A percentile compares a stretch with the other conserved stretches of the same genome.
Evolutionary conservation across 2,113 vertebrate species (phyloP).

Genomic region (Tachycineta bicolor): DNA sequence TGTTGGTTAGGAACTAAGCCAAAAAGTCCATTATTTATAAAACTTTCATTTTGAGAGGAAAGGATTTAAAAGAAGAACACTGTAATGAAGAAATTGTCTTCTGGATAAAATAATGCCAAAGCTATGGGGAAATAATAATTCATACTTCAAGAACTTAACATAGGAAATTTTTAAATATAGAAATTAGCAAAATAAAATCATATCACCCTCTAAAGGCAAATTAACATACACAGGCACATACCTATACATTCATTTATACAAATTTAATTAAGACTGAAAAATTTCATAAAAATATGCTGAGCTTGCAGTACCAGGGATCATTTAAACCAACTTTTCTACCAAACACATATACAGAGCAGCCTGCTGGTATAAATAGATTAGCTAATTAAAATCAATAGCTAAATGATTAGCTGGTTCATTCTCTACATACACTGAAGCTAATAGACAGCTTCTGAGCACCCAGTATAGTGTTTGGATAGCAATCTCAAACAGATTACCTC

Average conservation of each 20-base stretch:
- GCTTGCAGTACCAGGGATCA: background rate
- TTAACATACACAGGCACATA: background rate
- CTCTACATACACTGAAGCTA: background rate
- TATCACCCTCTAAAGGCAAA: background rate
- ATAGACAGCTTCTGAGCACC: background rate
- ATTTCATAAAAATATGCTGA: background rate
- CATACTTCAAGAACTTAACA: background rate
- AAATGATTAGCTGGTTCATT: background rate
- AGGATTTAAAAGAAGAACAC: background rate
- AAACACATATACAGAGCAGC: background rate
- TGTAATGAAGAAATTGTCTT: background rate
- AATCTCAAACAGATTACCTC: background rate
- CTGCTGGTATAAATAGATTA: background rate
- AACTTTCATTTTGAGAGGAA: background rate
- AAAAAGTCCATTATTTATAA: background rate
- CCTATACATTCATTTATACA: background rate
- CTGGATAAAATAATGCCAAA: background rate
- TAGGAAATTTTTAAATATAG: background rate
- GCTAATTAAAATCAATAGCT: background rate
- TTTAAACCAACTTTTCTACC: background rate
- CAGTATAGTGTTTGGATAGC: background rate
- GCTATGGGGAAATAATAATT: background rate
- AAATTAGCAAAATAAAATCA: background rate
- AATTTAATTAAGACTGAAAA: background rate
- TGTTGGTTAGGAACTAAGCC: background rate